Evolutionary conservation across 2,888 invertebrate species (phyloP).

Genomic region (Cotesia congregata): DNA sequence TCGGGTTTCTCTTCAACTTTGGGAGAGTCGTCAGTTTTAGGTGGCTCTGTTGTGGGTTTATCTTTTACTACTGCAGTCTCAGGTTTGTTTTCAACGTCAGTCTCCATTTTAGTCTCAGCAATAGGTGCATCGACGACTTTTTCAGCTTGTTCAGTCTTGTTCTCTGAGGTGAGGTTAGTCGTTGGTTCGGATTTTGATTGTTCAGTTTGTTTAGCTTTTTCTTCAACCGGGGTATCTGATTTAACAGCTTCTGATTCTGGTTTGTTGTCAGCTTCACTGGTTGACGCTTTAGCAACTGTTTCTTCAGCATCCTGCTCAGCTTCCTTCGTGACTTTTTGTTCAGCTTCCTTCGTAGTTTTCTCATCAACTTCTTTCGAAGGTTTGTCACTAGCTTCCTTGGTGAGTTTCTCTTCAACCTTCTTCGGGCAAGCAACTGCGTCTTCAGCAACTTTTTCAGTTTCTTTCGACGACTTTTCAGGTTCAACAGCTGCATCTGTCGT

Average conservation of each 20-base stretch:
- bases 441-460: constrained; percentile 18
- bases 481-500: constrained; percentile 46
- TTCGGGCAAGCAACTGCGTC: constrained; percentile 34
- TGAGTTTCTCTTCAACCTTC: constrained; percentile 32
- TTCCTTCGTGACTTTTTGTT: constrained; percentile 37
- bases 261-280: constrained; percentile 42
- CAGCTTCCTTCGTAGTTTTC: constrained; percentile 6
- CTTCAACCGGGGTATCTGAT: constrained; percentile 30
- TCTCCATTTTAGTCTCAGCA: constrained; percentile 34
- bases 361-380: constrained; percentile 35
- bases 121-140: constrained; percentile 43
- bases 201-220: constrained; percentile 39
- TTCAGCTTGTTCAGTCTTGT: constrained; percentile 52
- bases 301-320: constrained; percentile 33
- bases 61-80: constrained; percentile 47
- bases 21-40: constrained; percentile 42
- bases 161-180: constrained; percentile 48
- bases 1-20: constrained; percentile 51
- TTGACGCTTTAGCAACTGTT: constrained; percentile 26
- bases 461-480: constrained; percentile 39
- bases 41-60: constrained; percentile 41
- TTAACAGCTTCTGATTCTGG: constrained; percentile 41
- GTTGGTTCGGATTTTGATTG: constrained; percentile 43
- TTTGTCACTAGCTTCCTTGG: constrained; percentile 29
- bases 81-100: constrained; percentile 44